phyloP scores from a whole-genome alignment of 2,888 invertebrate species.

The Stomorhina lunata region DNA sequence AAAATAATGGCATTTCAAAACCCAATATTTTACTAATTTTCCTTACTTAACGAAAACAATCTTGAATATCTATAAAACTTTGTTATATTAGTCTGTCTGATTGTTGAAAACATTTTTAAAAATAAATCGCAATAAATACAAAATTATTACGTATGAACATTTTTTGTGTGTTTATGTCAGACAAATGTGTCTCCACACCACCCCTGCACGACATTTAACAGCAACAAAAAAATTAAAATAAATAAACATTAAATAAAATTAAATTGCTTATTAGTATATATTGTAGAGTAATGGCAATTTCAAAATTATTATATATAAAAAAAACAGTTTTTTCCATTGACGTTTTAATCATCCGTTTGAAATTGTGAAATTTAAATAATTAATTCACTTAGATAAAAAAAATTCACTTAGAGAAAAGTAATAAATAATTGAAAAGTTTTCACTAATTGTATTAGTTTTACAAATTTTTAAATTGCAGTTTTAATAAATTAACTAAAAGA shows the following conservation, averaged over 20 bases:
- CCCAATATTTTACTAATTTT: too few relatives aligned
- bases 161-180: not conserved
- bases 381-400: not conserved
- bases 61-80: constrained; percentile 42
- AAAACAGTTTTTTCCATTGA: constrained; percentile 22
- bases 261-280: constrained; percentile 21
- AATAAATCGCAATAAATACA: constrained; percentile 59
- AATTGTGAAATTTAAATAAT: constrained; percentile 25
- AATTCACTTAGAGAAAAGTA: too few relatives aligned
- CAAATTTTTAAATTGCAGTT: not conserved
- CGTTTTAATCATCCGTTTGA: constrained; percentile 11
- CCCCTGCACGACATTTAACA: not conserved
- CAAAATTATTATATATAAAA: not conserved
- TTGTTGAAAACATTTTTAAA: constrained; percentile 29
- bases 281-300: constrained; percentile 10
- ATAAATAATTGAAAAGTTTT: not conserved
- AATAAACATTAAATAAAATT: constrained; percentile 2
- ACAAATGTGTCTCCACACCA: not conserved
- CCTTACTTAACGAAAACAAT: too few relatives aligned
- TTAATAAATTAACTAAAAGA: not conserved
- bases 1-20: too few relatives aligned
- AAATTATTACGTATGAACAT: constrained; percentile 41
- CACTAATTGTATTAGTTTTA: not conserved
- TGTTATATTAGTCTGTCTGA: not conserved
- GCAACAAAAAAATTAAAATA: not conserved